Evolutionary conservation across 2,113 vertebrate species (phyloP).

Genomic region (Connochaetes taurinus): DNA sequence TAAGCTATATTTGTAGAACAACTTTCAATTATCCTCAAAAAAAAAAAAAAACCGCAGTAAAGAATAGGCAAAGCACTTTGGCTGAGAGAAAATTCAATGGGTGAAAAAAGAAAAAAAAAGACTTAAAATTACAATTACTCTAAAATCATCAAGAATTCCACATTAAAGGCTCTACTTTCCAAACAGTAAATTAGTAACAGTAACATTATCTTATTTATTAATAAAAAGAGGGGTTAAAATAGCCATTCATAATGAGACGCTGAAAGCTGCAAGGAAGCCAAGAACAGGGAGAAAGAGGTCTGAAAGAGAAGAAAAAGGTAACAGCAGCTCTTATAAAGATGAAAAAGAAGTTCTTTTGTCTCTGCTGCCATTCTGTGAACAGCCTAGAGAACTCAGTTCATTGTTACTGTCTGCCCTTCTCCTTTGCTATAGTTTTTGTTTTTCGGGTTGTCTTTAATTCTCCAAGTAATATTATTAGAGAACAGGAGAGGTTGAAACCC

Average conservation of each 20-base stretch:
- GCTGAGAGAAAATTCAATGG: constrained; percentile 28
- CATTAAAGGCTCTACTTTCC: constrained; percentile 41
- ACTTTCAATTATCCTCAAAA: constrained; percentile 52
- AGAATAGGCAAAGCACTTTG: constrained; percentile 33
- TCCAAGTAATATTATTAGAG: constrained; percentile 31
- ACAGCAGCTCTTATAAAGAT: neutral
- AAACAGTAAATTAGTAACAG: constrained; percentile 13
- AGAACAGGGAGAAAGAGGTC: neutral
- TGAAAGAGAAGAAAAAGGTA: constrained; percentile 47
- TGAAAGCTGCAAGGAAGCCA: neutral
- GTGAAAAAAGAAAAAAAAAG: constrained; percentile 4
- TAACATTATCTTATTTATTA: constrained; percentile 37
- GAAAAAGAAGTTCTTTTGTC: constrained; percentile 21
- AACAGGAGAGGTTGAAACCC: neutral
- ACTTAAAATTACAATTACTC: constrained; percentile 34
- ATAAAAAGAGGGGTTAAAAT: constrained; percentile 43
- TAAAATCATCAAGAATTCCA: constrained; percentile 22
- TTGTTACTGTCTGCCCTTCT: neutral
- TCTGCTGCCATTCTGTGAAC: constrained; percentile 25
- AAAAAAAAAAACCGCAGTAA: neutral
- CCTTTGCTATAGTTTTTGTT: neutral
- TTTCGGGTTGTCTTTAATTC: constrained; percentile 24
- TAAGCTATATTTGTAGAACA: constrained; percentile 50
- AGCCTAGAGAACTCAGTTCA: neutral
- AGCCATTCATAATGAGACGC: constrained; percentile 15